These are phyloP conservation scores for Lathronympha strigana DNA, from an alignment of 2,888 invertebrate genomes.

Conservation along the genomic window DNA sequence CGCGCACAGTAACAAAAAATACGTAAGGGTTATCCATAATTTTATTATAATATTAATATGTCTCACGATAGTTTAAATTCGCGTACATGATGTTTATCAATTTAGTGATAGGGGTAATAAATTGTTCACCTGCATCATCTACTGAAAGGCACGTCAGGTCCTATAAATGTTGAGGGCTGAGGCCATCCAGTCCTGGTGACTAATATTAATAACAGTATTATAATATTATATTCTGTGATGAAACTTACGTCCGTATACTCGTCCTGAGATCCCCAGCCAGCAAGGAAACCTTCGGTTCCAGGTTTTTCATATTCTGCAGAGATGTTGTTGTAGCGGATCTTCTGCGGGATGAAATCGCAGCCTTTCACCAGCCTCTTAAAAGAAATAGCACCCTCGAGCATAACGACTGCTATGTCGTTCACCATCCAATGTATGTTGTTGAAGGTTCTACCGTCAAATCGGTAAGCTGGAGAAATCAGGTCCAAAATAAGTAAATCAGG, in stretches of 20 bases:
- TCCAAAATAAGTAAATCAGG: too few species aligned
- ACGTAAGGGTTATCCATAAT: too few species aligned
- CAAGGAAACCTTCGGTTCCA: constrained; percentile 56
- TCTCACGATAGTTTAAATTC: too few species aligned
- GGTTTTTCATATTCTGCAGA: constrained; percentile 57
- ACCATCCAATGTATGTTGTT: constrained; percentile 77
- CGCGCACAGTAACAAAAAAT: too few species aligned
- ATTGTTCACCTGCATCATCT: too few species aligned
- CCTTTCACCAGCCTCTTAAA: constrained; percentile 64
- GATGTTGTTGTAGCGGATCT: constrained; percentile 64
- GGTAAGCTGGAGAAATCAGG: constrained; percentile 56
- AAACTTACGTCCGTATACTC: constrained; percentile 60
- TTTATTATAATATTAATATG: too few species aligned
- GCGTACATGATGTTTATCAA: too few species aligned
- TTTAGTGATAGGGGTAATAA: too few species aligned
- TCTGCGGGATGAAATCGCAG: constrained; percentile 69
- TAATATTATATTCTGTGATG: background rate
- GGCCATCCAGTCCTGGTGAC: too few species aligned
- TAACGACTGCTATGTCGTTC: constrained; percentile 73
- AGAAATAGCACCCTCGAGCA: constrained; percentile 70
- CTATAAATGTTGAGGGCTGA: too few species aligned
- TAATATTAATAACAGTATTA: background rate
- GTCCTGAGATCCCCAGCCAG: constrained; percentile 70
- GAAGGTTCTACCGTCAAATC: constrained; percentile 66
- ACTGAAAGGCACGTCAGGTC: too few species aligned